Percentiles rank a stretch among this genome's conserved stretches.
phyloP scores from a whole-genome alignment of 2,888 invertebrate genomes.

The Drosophila algonquin region DNA sequence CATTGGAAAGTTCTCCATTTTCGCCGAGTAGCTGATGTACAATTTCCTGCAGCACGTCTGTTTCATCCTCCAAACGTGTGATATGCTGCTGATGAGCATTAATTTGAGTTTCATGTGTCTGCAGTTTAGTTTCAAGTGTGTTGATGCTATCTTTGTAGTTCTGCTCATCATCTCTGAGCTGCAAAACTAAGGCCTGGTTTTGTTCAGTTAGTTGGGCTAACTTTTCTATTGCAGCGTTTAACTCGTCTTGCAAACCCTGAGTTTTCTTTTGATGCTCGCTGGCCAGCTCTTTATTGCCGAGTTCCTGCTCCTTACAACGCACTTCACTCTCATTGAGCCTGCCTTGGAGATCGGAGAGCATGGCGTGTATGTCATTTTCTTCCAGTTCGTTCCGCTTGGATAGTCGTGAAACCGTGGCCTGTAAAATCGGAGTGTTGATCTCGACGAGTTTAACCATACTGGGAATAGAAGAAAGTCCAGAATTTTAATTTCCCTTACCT shows the following conservation, averaged over 20 bases:
- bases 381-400: background rate
- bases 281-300: background rate
- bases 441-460: no score
- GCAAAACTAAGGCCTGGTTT: background rate
- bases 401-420: background rate
- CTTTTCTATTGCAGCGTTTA: background rate
- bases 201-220: background rate
- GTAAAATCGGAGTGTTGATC: no score
- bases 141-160: background rate
- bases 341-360: background rate
- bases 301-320: background rate
- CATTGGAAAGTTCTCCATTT: background rate
- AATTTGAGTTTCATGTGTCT: background rate
- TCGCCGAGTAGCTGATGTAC: background rate
- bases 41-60: background rate
- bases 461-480: no score
- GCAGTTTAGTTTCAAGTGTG: background rate
- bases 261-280: background rate
- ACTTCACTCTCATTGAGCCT: background rate
- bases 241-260: background rate
- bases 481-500: background rate
- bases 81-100: background rate
- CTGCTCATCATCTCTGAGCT: background rate
- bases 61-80: background rate
- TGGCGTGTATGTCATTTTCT: background rate